These are phyloP conservation scores for Pangasius mekongensis DNA, from an alignment of 2,797 vertebrate species.

Conservation along the genomic window DNA sequence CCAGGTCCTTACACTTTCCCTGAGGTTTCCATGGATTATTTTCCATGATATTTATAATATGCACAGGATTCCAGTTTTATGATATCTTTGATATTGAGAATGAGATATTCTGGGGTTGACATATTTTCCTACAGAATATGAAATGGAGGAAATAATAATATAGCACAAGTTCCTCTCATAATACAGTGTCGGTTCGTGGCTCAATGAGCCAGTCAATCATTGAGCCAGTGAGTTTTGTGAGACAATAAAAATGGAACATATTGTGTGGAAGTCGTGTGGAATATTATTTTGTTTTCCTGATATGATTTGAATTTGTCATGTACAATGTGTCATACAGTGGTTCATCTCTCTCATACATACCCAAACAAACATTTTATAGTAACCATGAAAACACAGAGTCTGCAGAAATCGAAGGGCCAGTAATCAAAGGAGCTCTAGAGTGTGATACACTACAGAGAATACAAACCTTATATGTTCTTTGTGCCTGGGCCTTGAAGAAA, in stretches of 20 bases:
- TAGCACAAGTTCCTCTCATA: background rate
- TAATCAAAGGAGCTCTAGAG: background rate
- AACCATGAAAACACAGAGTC: background rate
- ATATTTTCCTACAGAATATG: conserved; percentile 4
- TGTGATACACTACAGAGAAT: background rate
- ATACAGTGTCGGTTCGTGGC: background rate
- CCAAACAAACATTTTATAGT: background rate
- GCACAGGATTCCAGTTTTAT: background rate
- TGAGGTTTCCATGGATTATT: background rate
- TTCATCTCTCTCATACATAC: background rate
- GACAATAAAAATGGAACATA: background rate
- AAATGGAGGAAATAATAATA: background rate
- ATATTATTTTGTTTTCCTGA: background rate
- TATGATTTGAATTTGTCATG: background rate
- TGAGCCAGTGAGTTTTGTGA: background rate
- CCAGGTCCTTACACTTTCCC: background rate
- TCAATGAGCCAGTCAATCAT: background rate
- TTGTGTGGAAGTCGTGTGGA: background rate
- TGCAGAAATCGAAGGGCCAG: background rate
- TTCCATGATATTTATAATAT: background rate
- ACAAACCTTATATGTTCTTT: background rate
- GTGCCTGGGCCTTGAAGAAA: too few relatives aligned
- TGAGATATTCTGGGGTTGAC: background rate
- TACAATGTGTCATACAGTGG: background rate
- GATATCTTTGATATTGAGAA: background rate